Evolutionary conservation across 2,888 invertebrate species (phyloP), one percentile per base, ranked within the genome.

Genomic region (Clivina fossor): DNA sequence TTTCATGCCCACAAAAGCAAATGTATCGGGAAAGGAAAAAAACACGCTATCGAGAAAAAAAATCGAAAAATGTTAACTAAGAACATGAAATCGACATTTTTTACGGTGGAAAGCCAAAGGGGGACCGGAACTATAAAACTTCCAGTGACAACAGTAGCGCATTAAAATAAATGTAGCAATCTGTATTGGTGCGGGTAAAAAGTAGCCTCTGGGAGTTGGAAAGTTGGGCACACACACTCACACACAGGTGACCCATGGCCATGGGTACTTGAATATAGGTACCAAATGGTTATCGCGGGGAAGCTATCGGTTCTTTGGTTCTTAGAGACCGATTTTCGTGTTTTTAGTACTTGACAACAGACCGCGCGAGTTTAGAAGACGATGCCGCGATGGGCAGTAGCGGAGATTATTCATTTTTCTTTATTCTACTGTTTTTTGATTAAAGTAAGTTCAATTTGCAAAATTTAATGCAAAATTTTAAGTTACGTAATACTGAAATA

Each of bases 151-250:
- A 65, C 65, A 63, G 66, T 65, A 66, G 66, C 65, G 59, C 64
- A 66, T 66, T 65, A 65, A 65, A 65, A 63, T 64, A 64, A 66
- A 65, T 67, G 62, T 62, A 62, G 58, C 62, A 62, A 64, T 62
- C 63, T 60, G 62, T 58, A 26, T n/a, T 48, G 44, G 37, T 33
- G 18, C 54, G 16, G 40, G 56, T 22, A 24, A 56, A 61, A 58
- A 59, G 30, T 59, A 46, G 58, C 44, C 56, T 49, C 35, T 41
- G 57, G 41, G 30, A 32, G 28, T 58, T 51, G 47, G n/a, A n/a
- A n/a, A n/a, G n/a, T n/a, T n/a, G 55, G 54, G 41, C 16, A 50
- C 24, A 22, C 44, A 43, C 33, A n/a, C 32, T 22, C 13, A 11
- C 18, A 51, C 47, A 49, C 44, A 58, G 58, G 56, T 44, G 55